Base-by-base conservation (phyloP, 2,113 vertebrate species). In the Trochalopteron elliotii region DNA sequence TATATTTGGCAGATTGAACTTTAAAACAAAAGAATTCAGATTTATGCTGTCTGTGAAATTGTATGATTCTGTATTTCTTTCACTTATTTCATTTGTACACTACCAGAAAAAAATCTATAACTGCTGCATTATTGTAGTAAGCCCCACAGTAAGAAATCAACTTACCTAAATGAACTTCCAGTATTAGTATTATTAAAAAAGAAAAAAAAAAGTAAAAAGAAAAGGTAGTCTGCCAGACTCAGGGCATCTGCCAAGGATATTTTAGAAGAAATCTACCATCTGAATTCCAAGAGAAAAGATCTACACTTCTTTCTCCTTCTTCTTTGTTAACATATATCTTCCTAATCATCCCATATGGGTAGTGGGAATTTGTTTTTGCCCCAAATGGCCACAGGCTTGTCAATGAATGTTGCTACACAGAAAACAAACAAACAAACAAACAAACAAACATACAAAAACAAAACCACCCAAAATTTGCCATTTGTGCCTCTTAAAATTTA, bases 351-450 rank as follows among this genome's bases (percentile, higher is more conserved):
- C 67, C 76, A 86, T 93, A 83, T 55, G 42, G 55, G 27, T 30
- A 52, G 79, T 86, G 37, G 83, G 76, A 94, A 56, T 92, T 90
- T 94, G 52, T 37, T 94, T 95, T 85, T 49, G 30, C 68, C 40
- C 25, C 7, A 49, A 88, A 56, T 44, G 40, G 68, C 39, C 79
- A 76, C n/a, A 60, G 44, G 52, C 33, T 86, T 93, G 55, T 94
- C 75, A 83, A 28, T 70, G 40, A 69, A 72, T 69, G 9, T 40
- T 90, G 50, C 39, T 69, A 39, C 15, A 63, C 17, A 42, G 39
- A 7, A 50, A 27, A 27, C 45, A 45, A 40, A 31, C 28, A 70
- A 50, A 27, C 15, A 77, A 47, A 55, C 15, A 77, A 47, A 55
- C 15, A 72, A 42, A 53, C 9, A 47, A 27, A 55, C 12, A 30